Evolutionary conservation across 1,140 invertebrate genomes (phyloP), one percentile per base, ranked within the genome.

Genomic region (Cydia pomonella): DNA sequence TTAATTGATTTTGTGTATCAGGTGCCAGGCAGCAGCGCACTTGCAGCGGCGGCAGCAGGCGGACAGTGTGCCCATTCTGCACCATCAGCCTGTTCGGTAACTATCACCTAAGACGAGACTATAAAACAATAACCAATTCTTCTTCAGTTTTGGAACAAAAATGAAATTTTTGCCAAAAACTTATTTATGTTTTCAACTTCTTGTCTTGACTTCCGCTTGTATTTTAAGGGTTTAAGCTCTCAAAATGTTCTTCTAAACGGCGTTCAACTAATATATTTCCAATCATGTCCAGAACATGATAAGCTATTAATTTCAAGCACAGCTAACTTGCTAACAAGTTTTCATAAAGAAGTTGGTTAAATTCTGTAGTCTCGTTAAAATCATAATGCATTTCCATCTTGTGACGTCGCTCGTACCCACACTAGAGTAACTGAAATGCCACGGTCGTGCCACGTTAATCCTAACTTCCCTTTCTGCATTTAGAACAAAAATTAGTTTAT

Each of bases 11-110:
- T 59, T 59, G 1, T 72, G 18, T 6, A 50, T n/a, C 83, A 93
- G 93, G 96, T 97, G 41, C 96, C 96, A 1, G 96, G 96, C 13
- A 96, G 96, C 44, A 96, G 96, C 25, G 96, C 95, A 0, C 96
- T 96, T 18, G 95, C 95, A 75, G 94, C 92, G 5, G 84, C 90
- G 10, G 92, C 93, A 3, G 92, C 87, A n/a, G 90, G 88, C 3
- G 92, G 89, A 5, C 93, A 92, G 73, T 88, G 91, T 21, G 92
- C 87, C 1, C 92, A 93, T 85, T 93, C 92, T 12, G 93, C 93
- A 5, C 93, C 94, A 25, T 95, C 95, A 62, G 93, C 95, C 5
- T 96, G 95, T 81, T 95, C 95, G 88, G 91, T 92, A 91, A 91
- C 63, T 87, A 84, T 63, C 63, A 38, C 33, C 4, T 69, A 10